Base-by-base conservation (phyloP, 2,797 vertebrate species). In the Cryptoblepharus egeriae region DNA sequence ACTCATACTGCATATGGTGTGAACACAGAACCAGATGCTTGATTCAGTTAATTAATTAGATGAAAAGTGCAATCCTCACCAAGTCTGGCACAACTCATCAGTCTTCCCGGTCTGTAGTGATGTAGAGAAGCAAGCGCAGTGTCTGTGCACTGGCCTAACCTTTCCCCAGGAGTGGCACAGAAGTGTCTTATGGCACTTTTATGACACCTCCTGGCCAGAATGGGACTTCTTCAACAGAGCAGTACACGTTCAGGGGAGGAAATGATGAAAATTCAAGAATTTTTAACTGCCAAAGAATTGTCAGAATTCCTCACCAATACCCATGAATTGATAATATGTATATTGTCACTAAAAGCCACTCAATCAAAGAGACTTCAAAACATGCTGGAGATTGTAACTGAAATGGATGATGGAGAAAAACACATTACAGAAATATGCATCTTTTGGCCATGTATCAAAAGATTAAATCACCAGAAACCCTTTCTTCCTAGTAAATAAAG, bases 401-500 rank as follows among this genome's bases (percentile, higher is more conserved):
- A 78, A 58, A 3, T 8, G n/a, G 28, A 69, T 69, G 32, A 37
- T 80, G 80, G 67, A 75, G 67, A 39, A 68, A 80, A 85, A 82
- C 26, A 1, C 3, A 75, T 55, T 37, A 52, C 67, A 18, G 42
- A 49, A 52, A 75, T 67, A 15, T 76, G 16, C 49, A 71, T 39
- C 8, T 37, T 24, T 70, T 76, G 35, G 13, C 24, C 30, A 83
- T 42, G 28, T 55, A 75, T 81, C 80, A 81, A 80, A 85, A 82
- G 69, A 20, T 49, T 12, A 82, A 61, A n/a, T 55, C 3, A 79
- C 67, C 68, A 11, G 78, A 60, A 85, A 60, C 18, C 55, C 79
- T 52, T n/a, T 63, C 77, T 32, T 10, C 75, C 70, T 64, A 5
- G 5, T 70, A 85, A 63, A 79, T 58, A 37, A 82, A 79, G 30